Conservation (phyloP, 2,113 vertebrate genomes). For the Regulus satrapa region DNA sequence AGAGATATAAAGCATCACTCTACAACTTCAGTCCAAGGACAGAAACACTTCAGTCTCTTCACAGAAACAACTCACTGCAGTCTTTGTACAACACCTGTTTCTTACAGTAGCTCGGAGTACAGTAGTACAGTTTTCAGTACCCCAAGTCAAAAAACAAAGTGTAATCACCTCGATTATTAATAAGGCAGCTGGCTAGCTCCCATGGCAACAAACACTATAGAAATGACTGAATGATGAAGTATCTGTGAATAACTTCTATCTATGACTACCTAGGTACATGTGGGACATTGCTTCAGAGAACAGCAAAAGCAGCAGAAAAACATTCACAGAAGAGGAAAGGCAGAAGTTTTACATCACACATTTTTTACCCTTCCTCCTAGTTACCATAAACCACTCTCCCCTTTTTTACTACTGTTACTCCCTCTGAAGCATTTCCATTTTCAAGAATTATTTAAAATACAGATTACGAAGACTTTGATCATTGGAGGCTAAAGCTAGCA, state of each 20-base stretch:
- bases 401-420: neutral
- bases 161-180: neutral
- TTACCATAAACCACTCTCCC: neutral
- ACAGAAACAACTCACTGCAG: neutral
- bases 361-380: neutral
- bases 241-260: neutral
- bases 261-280: neutral
- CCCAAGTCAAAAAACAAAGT: neutral
- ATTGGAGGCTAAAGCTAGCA: neutral
- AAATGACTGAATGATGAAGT: neutral
- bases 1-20: neutral
- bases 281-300: neutral
- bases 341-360: neutral
- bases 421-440: neutral
- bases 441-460: neutral
- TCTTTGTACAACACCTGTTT: neutral
- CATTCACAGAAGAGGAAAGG: neutral
- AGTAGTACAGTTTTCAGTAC: neutral
- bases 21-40: neutral
- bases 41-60: neutral
- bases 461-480: neutral
- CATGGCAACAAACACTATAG: conserved; percentile 3
- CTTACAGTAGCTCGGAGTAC: neutral
- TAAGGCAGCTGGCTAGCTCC: neutral
- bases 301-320: neutral